Evolutionary conservation across 2,888 invertebrate species (phyloP).

Genomic region (Andricus quercusramuli): DNA sequence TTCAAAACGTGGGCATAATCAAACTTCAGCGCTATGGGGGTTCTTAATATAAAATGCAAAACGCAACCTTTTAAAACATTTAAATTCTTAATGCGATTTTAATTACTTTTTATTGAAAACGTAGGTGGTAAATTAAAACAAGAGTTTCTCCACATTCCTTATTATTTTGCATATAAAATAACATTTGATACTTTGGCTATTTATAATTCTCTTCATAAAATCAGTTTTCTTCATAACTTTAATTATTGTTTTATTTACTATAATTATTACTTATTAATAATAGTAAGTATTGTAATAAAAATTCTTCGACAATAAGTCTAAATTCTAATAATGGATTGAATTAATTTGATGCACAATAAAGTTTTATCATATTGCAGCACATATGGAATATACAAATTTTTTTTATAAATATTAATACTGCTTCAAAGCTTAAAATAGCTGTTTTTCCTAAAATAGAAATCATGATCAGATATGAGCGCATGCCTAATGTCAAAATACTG

Average conservation of each 20-base stretch:
- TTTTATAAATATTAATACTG: too few relatives aligned
- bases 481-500: conserved; percentile 23
- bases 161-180: background rate
- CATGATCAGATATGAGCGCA: conserved; percentile 1
- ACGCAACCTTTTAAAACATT: background rate
- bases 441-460: conserved; percentile 24
- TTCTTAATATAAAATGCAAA: conserved; percentile 34
- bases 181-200: too few relatives aligned
- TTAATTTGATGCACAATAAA: background rate
- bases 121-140: background rate
- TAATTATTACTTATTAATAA: too few relatives aligned
- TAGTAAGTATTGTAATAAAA: too few relatives aligned
- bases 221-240: too few relatives aligned
- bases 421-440: background rate
- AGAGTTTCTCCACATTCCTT: background rate
- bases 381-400: too few relatives aligned
- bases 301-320: too few relatives aligned
- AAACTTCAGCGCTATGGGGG: conserved; percentile 9
- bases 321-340: background rate
- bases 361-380: background rate
- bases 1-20: background rate
- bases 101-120: background rate
- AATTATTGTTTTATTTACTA: too few relatives aligned
- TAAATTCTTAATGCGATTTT: background rate
- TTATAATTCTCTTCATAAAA: too few relatives aligned